Base-by-base conservation (phyloP, 1,140 invertebrate species). In the Drosophila bocqueti region DNA sequence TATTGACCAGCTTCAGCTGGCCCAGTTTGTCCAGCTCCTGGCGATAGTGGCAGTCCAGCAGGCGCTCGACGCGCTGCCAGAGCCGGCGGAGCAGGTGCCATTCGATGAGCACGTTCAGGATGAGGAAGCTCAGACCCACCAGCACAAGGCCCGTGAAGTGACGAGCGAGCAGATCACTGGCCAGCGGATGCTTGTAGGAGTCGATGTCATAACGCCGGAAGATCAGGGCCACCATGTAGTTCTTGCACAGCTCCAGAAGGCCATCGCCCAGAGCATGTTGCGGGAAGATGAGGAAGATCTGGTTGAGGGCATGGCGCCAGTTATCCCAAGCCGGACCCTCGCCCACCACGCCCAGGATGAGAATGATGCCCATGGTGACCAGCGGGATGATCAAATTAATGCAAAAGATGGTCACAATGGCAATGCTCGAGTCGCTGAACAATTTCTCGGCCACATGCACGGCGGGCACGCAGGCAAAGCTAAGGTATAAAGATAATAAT, bases 361-460 rank as follows among this genome's bases (percentile, higher is more conserved):
- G 92, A 11, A 96, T 94, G 7, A 94, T 93, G 7, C 95, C 93
- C 62, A 95, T 91, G n/a, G 94, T 94, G 3, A 93, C 76, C 21
- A 95, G 90, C 0, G 95, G 95, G 31, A 95, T 93, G 69, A 96
- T 95, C 8, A 95, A 93, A 90, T 95, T 96, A 8, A 94, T 90
- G 72, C 95, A 96, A 85, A 96, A 96, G 11, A 96, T 94, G 1
- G 95, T 93, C 92, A 96, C 96, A 87, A 95, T 96, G 16, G 95
- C 94, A 16, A 96, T 91, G 76, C 95, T 95, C 0, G 95, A 93
- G 72, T 96, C 95, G 21, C 91, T 86, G 91, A 96, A 96, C 31
- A 93, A 71, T 83, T 95, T 95, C 83, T 96, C 95, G 0, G 92
- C 85, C n/a, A 95, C 77, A 91, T 96, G 95, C 3, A 93, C 92